phyloP scores from a whole-genome alignment of 2,888 invertebrate species.

The Crossocerus cetratus region DNA sequence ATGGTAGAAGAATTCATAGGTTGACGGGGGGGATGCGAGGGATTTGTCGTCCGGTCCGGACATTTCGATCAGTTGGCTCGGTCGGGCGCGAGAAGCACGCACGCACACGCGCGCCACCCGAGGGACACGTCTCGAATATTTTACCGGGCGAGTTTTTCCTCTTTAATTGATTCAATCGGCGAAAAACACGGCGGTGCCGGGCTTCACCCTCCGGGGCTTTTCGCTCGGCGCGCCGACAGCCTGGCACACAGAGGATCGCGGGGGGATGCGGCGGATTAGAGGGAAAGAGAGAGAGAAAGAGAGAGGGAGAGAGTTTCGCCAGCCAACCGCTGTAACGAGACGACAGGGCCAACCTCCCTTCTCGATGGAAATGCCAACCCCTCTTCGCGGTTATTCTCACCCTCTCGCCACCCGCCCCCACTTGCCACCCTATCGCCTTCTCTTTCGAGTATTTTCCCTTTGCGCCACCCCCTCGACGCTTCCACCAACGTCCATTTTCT shows the following conservation, averaged over 20 bases:
- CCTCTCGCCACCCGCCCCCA: slow-evolving; percentile 3
- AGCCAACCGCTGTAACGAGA: slow-evolving; percentile 75
- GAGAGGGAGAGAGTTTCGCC: slow-evolving; percentile 29
- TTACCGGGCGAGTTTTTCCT: slow-evolving; percentile 70
- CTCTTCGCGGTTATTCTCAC: slow-evolving; percentile 57
- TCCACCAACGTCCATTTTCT: slow-evolving; percentile 22
- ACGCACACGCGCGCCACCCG: slow-evolving; percentile 39
- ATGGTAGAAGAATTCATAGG: no score
- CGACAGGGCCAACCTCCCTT: slow-evolving; percentile 72
- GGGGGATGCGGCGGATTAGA: no score
- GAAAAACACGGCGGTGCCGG: slow-evolving; percentile 74
- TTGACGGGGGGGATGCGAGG: no score
- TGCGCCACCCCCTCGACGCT: slow-evolving; percentile 25
- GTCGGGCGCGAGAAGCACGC: slow-evolving; percentile 41
- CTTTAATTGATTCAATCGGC: slow-evolving; percentile 78
- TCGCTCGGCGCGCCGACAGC: slow-evolving; percentile 38
- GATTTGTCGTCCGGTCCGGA: slow-evolving; percentile 12
- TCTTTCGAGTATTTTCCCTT: slow-evolving; percentile 11
- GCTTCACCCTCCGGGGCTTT: slow-evolving; percentile 59
- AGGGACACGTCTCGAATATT: slow-evolving; percentile 68
- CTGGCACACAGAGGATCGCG: slow-evolving; percentile 11
- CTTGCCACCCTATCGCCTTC: slow-evolving; percentile 3
- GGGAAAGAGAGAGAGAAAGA: no score
- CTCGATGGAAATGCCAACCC: slow-evolving; percentile 66
- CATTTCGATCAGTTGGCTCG: slow-evolving; percentile 46